These are phyloP conservation scores for Toxotes chatareus DNA, from an alignment of 2,113 vertebrate species.

Conservation along the genomic window DNA sequence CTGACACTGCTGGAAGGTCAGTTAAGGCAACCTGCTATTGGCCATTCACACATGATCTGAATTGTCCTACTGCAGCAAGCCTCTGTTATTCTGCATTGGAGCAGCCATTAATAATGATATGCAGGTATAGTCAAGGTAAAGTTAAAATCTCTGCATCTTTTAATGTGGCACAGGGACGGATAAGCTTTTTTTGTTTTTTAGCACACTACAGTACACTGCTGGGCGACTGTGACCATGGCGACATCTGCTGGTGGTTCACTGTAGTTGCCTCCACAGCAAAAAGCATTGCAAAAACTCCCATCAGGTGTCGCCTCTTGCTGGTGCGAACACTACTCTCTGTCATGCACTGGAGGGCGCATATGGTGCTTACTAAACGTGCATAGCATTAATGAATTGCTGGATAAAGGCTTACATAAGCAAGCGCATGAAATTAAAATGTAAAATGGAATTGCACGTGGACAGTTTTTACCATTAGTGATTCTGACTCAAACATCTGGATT, in stretches of 20 bases:
- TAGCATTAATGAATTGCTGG: slow-evolving; percentile 6
- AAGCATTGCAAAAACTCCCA: slow-evolving; percentile 4
- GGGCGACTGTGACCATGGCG: slow-evolving; percentile 16
- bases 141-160: neutral
- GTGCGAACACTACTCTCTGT: slow-evolving; percentile 19
- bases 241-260: slow-evolving; percentile 50
- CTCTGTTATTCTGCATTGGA: too few species aligned
- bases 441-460: neutral
- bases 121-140: too few species aligned
- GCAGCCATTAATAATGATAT: too few species aligned
- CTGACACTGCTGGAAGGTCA: too few species aligned
- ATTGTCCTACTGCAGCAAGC: too few species aligned
- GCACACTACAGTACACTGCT: neutral
- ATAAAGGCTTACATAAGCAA: neutral
- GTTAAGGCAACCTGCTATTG: too few species aligned
- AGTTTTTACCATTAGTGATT: neutral
- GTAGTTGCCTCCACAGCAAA: neutral
- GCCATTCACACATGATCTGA: too few species aligned
- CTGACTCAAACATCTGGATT: slow-evolving; percentile 5
- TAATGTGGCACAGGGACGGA: neutral
- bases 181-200: neutral
- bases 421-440: slow-evolving; percentile 30
- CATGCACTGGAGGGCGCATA: slow-evolving; percentile 12
- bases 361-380: slow-evolving; percentile 1
- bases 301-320: slow-evolving; percentile 42